A percentile compares a stretch with the other conserved stretches of the same genome.
Evolutionary conservation across 2,797 vertebrate species (phyloP).

Genomic region (Mallotus villosus): DNA sequence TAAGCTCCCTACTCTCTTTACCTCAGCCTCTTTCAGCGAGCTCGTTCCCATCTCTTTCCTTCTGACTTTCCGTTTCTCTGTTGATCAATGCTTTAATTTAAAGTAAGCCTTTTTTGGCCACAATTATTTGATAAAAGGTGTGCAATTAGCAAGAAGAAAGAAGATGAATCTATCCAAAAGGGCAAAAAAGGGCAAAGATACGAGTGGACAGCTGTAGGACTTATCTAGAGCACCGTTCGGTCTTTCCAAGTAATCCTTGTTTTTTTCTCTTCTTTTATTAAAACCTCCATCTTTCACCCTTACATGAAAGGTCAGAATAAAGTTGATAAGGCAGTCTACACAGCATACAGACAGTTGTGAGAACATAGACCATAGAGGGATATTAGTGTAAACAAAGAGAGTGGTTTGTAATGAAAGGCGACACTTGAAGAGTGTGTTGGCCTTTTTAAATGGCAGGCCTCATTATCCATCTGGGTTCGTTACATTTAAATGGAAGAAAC

Average conservation of each 20-base stretch:
- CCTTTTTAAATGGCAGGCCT: conserved; percentile 69
- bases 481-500: conserved; percentile 47
- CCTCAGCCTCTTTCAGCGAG: conserved; percentile 37
- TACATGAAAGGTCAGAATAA: conserved; percentile 12
- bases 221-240: conserved; percentile 32
- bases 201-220: conserved; percentile 16
- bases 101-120: conserved; percentile 54
- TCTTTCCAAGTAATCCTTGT: conserved; percentile 22
- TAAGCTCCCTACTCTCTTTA: conserved; percentile 34
- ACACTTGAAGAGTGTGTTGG: conserved; percentile 50
- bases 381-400: not conserved
- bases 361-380: not conserved
- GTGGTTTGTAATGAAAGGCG: conserved; percentile 38
- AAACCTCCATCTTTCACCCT: not conserved
- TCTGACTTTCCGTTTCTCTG: conserved; percentile 40
- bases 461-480: conserved; percentile 47
- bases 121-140: conserved; percentile 73
- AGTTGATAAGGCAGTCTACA: conserved; percentile 26
- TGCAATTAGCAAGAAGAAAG: conserved; percentile 70
- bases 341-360: conserved; percentile 24
- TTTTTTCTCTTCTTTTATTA: not conserved
- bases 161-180: conserved; percentile 58
- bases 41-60: conserved; percentile 28
- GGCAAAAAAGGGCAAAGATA: conserved; percentile 8
- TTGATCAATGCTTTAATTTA: conserved; percentile 80